Percentiles rank a stretch among this genome's conserved stretches.
These are phyloP conservation scores for Zaprionus ghesquierei DNA, from an alignment of 1,140 invertebrate species.

Conservation along the genomic window DNA sequence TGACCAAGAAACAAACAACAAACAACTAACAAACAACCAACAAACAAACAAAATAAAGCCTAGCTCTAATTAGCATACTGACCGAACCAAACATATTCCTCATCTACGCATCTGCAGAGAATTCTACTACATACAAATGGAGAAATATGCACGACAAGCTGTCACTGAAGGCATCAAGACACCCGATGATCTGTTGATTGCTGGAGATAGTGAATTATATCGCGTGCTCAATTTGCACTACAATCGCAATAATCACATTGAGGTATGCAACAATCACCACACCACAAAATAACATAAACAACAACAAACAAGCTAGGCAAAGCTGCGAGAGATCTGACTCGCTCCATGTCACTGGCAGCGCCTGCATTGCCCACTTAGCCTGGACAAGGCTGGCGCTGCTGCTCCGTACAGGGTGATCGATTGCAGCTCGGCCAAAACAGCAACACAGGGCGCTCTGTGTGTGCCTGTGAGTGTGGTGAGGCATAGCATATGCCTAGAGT, in stretches of 20 bases:
- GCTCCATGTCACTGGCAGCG: not conserved
- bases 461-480: slow-evolving; percentile 6
- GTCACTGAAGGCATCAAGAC: slow-evolving; percentile 97
- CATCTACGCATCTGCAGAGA: slow-evolving; percentile 90
- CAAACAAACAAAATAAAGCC: slow-evolving; percentile 28
- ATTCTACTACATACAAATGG: slow-evolving; percentile 99
- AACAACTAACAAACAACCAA: slow-evolving; percentile 28
- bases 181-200: slow-evolving; percentile 96
- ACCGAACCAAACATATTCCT: slow-evolving; percentile 77
- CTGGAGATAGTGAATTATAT: slow-evolving; percentile 97
- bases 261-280: slow-evolving; percentile 88
- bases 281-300: slow-evolving; percentile 20
- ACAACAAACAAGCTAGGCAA: slow-evolving; percentile 36
- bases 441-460: not conserved
- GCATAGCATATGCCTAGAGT: too few species aligned
- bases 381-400: not conserved
- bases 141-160: slow-evolving; percentile 99
- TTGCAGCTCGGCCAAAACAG: slow-evolving; percentile 8
- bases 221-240: slow-evolving; percentile 99
- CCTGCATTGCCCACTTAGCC: not conserved
- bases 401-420: not conserved
- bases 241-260: slow-evolving; percentile 99
- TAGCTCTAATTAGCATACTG: slow-evolving; percentile 66
- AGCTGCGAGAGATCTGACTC: slow-evolving; percentile 18
- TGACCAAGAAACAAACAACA: slow-evolving; percentile 35